Conservation (phyloP, 2,797 vertebrate species). For the Jordanella pulchra region DNA sequence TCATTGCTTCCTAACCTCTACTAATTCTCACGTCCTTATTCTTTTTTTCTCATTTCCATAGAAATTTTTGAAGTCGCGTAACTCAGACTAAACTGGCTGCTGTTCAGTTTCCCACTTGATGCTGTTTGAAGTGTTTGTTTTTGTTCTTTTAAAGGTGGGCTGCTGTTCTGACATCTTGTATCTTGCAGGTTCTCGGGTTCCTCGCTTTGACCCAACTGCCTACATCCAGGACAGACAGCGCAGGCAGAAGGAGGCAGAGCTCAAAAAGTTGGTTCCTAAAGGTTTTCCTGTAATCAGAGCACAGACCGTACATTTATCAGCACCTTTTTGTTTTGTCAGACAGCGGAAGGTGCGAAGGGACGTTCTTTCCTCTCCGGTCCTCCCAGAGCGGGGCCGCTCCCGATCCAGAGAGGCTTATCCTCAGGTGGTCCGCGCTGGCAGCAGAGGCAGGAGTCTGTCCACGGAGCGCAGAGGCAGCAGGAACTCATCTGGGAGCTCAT, state of each 20-base stretch:
- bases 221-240: slow-evolving; percentile 87
- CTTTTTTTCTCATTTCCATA: no score
- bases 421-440: slow-evolving; percentile 61
- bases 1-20: no score
- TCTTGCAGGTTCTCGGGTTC: slow-evolving; percentile 71
- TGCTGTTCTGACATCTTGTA: not conserved
- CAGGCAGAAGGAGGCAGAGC: slow-evolving; percentile 82
- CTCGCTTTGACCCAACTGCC: slow-evolving; percentile 91
- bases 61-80: no score
- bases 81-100: no score
- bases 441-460: slow-evolving; percentile 75
- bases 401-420: slow-evolving; percentile 77
- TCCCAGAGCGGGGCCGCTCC: slow-evolving; percentile 79
- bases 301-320: not conserved
- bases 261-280: slow-evolving; percentile 80
- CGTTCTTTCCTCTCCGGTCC: slow-evolving; percentile 70
- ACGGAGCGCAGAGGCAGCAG: slow-evolving; percentile 85
- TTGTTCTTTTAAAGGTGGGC: not conserved
- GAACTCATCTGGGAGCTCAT: slow-evolving; percentile 84
- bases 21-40: no score
- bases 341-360: slow-evolving; percentile 81
- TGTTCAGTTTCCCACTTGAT: no score
- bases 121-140: no score
- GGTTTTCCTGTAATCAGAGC: not conserved
- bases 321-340: slow-evolving; percentile 56